Percentiles rank a stretch among this genome's conserved stretches.
phyloP scores from a whole-genome alignment of 2,888 invertebrate species.

The Ophraella communa region DNA sequence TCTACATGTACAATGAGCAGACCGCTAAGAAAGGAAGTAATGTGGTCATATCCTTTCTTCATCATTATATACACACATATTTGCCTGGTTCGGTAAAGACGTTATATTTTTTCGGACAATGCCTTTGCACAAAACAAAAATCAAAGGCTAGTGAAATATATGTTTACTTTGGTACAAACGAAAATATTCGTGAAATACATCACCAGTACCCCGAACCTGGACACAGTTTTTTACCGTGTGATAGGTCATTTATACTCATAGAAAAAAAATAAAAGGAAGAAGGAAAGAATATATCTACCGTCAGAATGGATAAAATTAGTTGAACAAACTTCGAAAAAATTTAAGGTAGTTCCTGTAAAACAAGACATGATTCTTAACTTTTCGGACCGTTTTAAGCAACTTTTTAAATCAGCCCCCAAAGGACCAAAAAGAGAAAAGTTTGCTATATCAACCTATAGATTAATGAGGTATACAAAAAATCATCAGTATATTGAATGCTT shows the following conservation, averaged over 20 bases:
- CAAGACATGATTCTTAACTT: conserved; percentile 14
- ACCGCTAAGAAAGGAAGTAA: conserved; percentile 28
- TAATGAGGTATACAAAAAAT: no score
- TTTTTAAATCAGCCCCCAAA: background rate
- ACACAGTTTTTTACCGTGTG: conserved; percentile 29
- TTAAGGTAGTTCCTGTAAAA: conserved; percentile 19
- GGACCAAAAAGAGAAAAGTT: background rate
- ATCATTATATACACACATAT: conserved; percentile 28
- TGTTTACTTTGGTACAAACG: conserved; percentile 29
- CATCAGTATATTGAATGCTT: no score
- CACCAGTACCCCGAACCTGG: conserved; percentile 32
- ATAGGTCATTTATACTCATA: conserved; percentile 1
- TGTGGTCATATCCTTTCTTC: conserved; percentile 24
- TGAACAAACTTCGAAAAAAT: conserved; percentile 10
- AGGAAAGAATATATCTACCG: conserved; percentile 13
- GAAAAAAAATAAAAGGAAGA: conserved; percentile 3
- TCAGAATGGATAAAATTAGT: conserved; percentile 7
- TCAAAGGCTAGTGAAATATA: conserved; percentile 24
- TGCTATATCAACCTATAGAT: no score
- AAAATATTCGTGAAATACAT: conserved; percentile 14
- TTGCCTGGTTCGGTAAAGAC: conserved; percentile 13
- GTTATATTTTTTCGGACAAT: conserved; percentile 32
- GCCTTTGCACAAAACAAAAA: conserved; percentile 35
- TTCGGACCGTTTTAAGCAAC: background rate
- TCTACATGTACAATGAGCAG: conserved; percentile 36